Evolutionary conservation across 2,113 vertebrate species (phyloP), one percentile per base, ranked within the genome.

Genomic region (Cephalopholis sonnerati): DNA sequence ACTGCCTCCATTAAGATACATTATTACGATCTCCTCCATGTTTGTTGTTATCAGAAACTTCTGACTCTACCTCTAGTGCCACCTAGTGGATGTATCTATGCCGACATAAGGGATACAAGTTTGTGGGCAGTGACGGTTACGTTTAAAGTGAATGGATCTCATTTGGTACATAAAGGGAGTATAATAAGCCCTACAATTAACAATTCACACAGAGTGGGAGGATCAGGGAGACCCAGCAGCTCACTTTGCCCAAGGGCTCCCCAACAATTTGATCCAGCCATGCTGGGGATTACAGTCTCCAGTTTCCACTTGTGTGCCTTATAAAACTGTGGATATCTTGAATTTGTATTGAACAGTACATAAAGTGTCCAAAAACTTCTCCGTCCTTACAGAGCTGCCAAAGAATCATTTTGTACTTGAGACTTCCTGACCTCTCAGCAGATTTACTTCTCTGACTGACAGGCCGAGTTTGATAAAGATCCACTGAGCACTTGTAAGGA

Each of bases 401-500:
- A 61, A 46, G 11, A 20, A 63, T 74, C 1, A 41, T n/a, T 48
- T 36, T 50, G 41, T 69, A 20, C 29, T 7, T 18, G 22, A 78
- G 55, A 73, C 59, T 44, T 61, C 27, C 50, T 86, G 69, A 73
- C 65, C 55, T 66, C 32, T 66, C 10, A 51, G 48, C 51, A 68
- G 61, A 79, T 53, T 1, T 3, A 72, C 24, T 58, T 54, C 2
- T 46, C 22, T 64, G 39, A 17, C 65, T 82, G 84, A 78, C 86
- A 57, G 63, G 57, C 65, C 1, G 48, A 2, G 7, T 41, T 48
- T 65, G 81, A 71, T 64, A 87, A 82, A 85, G 66, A 82, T 50
- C 68, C 61, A 69, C 79, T 86, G 94, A 96, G 93, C 94, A 95
- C 81, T 92, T 87, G 91, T 72, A 84, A 1, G 91, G 94, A 94